Base-by-base conservation (phyloP, 1,140 invertebrate genomes). In the Thaumatotibia leucotreta region DNA sequence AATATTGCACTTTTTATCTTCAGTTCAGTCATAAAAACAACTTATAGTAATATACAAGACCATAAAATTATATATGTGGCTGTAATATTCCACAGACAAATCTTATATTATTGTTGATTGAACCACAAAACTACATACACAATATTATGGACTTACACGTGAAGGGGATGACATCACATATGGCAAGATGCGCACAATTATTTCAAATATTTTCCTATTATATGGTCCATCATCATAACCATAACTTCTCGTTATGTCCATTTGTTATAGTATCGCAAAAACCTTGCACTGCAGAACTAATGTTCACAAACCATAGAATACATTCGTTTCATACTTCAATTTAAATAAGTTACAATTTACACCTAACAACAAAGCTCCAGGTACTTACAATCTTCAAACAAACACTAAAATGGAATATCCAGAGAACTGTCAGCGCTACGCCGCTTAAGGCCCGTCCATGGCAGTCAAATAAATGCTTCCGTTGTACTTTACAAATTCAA, bases 271-370 rank as follows among this genome's bases (percentile, higher is more conserved):
- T 2, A 4, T 4, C 2, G 27, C 27, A 6, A 29, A 29, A 29
- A 4, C 2, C 27, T 4, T 29, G 70, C 6, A 29, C 27, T 29
- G 6, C 27, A 29, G 62, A 73, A 72, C 70, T n/a, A n/a, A n/a
- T n/a, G n/a, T n/a, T n/a, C n/a, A n/a, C n/a, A n/a, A n/a, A n/a
- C n/a, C n/a, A n/a, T n/a, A n/a, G n/a, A n/a, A n/a, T n/a, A n/a
- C n/a, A n/a, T n/a, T n/a, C n/a, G n/a, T n/a, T n/a, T n/a, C n/a
- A n/a, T n/a, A n/a, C n/a, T n/a, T n/a, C n/a, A 66, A 69, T 23
- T 63, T 39, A 68, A 65, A 32, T 45, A 63, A 33, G 9, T 61
- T 66, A 39, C 50, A 61, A 58, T 39, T 6, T 58, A 58, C 6
- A 27, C 10, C 24, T 27, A 58, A 58, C 52, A 31, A 58, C 52